Conservation (phyloP, 92 coral and sea anemone species). For the Zoanthus solanderi region DNA sequence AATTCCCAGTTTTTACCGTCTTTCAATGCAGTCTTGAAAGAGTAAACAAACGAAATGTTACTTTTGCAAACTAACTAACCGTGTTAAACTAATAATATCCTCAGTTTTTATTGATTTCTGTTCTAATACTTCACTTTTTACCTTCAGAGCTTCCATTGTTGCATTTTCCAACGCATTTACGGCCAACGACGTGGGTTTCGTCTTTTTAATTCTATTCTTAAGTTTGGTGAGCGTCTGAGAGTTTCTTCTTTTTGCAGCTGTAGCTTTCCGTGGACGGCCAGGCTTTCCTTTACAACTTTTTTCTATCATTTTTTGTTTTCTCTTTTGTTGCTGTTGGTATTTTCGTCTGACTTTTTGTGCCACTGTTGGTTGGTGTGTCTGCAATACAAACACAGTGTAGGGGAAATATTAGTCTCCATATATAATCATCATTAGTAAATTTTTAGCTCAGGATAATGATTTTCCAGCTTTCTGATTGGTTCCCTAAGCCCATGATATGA, state of each 20-base stretch:
- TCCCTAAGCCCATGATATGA: no score
- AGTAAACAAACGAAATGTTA: no score
- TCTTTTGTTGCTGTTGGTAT: constrained; percentile 82
- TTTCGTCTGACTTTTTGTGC: constrained; percentile 85
- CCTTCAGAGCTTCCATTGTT: constrained; percentile 89
- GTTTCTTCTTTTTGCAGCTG: constrained; percentile 57
- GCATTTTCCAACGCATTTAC: constrained; percentile 94
- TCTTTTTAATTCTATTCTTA: constrained; percentile 62
- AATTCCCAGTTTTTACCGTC: no score
- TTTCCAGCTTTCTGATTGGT: no score
- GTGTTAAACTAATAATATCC: no score
- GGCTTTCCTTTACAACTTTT: constrained; percentile 68
- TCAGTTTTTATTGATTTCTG: no score
- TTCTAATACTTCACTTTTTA: background rate
- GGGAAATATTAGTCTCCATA: background rate
- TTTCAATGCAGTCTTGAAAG: no score
- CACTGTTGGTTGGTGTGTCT: constrained; percentile 74
- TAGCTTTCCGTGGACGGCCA: constrained; percentile 65
- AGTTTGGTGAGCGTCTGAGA: constrained; percentile 71
- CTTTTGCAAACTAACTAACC: no score
- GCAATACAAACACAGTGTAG: background rate
- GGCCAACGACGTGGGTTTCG: constrained; percentile 58
- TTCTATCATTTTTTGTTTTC: constrained; percentile 76
- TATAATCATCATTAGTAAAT: background rate
- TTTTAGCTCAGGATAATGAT: no score